A percentile compares a stretch with the other conserved stretches of the same genome.
Evolutionary conservation across 2,113 vertebrate genomes (phyloP).

Genomic region (Chionodraco myersi): DNA sequence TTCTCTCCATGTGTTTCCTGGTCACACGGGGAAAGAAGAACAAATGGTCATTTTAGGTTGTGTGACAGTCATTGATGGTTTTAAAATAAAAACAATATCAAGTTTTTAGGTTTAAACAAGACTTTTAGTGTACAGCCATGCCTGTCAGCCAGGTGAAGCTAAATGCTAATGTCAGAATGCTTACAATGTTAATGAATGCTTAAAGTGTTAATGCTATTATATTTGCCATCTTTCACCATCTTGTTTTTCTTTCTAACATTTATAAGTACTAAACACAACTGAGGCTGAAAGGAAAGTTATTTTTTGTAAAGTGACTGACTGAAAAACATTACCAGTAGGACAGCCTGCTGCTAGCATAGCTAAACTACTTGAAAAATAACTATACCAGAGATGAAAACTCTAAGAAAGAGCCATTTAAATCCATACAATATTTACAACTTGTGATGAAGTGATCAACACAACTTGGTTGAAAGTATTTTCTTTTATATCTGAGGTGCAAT

Average conservation of each 20-base stretch:
- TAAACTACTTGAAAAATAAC: background rate
- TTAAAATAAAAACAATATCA: background rate
- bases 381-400: background rate
- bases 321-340: background rate
- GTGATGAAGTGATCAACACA: too few species aligned
- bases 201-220: background rate
- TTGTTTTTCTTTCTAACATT: background rate
- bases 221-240: background rate
- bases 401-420: background rate
- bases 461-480: too few species aligned
- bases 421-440: background rate
- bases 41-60: background rate
- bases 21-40: background rate
- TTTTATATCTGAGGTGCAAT: background rate
- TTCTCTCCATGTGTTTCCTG: background rate
- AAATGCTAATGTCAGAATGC: constrained; percentile 4
- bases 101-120: background rate
- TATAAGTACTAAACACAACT: background rate
- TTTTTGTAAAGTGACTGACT: background rate
- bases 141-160: background rate
- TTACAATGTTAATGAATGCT: background rate
- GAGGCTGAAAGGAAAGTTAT: background rate
- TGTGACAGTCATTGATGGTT: background rate
- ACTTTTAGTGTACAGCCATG: background rate
- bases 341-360: background rate